phyloP scores from a whole-genome alignment of 2,113 vertebrate species.

The Crocuta crocuta region DNA sequence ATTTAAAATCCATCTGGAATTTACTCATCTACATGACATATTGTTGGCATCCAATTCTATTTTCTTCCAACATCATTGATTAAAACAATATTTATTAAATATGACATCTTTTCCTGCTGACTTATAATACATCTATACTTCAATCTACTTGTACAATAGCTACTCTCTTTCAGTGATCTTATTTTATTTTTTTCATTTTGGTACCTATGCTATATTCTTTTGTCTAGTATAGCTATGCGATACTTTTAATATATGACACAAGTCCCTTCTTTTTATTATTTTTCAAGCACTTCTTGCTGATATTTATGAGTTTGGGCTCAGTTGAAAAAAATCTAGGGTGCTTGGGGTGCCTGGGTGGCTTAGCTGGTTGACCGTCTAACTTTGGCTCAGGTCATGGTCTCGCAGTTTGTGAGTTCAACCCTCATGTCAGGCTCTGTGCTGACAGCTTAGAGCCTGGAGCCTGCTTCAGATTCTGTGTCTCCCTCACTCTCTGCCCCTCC shows the following conservation, averaged over 20 bases:
- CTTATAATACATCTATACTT: neutral
- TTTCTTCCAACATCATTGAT: neutral
- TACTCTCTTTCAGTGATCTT: neutral
- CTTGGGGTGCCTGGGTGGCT: too few relatives aligned
- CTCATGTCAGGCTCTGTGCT: too few relatives aligned
- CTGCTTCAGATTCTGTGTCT: too few relatives aligned
- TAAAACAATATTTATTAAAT: constrained; percentile 1
- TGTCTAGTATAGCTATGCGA: neutral
- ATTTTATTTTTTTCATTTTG: neutral
- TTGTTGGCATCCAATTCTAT: neutral
- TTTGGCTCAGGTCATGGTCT: neutral
- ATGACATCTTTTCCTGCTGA: neutral
- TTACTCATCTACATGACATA: neutral
- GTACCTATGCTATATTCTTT: neutral
- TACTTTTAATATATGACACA: neutral
- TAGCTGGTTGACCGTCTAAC: too few relatives aligned
- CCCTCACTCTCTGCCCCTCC: too few relatives aligned
- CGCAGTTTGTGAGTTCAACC: too few relatives aligned
- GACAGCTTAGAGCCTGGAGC: too few relatives aligned
- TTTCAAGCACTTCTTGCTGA: neutral
- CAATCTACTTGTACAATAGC: neutral
- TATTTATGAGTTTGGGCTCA: neutral
- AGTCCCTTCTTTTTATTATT: neutral
- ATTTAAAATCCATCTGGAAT: constrained; percentile 17
- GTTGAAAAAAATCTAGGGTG: neutral